Percentiles rank a stretch among this genome's conserved stretches.
These are phyloP conservation scores for Turritopsis rubra DNA, from an alignment of 30 jellyfish, hydroid and myxozoan genomes.

Conservation along the genomic window DNA sequence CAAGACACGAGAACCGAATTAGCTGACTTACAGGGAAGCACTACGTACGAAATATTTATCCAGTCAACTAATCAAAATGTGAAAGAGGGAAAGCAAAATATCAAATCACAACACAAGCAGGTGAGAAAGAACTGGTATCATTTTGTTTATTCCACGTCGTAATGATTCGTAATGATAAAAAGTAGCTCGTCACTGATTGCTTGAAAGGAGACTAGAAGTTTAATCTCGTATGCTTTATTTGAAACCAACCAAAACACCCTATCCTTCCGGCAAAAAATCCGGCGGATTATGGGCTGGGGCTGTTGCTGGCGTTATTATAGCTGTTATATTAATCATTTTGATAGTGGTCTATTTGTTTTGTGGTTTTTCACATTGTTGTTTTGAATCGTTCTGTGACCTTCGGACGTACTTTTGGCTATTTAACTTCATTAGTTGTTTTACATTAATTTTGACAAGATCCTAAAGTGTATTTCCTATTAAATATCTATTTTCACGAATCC, in stretches of 20 bases:
- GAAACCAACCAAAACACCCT: not conserved
- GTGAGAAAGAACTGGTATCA: too few relatives aligned
- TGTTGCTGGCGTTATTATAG: constrained; percentile 81
- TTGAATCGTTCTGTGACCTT: constrained; percentile 85
- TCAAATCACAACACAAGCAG: constrained; percentile 17
- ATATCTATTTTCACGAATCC: too few relatives aligned
- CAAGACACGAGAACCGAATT: constrained; percentile 14
- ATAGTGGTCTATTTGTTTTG: constrained; percentile 85
- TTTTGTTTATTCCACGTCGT: too few relatives aligned
- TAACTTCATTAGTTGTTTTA: too few relatives aligned
- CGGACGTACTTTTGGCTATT: too few relatives aligned
- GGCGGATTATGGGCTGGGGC: constrained; percentile 81
- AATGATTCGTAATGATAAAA: too few relatives aligned
- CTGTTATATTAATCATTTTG: constrained; percentile 58
- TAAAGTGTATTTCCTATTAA: too few relatives aligned
- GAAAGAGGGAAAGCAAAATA: constrained; percentile 14
- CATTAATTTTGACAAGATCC: too few relatives aligned
- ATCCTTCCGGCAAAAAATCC: not conserved
- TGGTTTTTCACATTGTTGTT: constrained; percentile 90
- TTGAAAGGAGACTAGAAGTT: too few relatives aligned
- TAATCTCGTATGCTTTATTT: too few relatives aligned
- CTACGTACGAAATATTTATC: constrained; percentile 8
- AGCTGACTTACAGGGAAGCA: not conserved
- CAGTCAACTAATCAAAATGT: constrained; percentile 22
- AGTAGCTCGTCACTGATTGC: too few relatives aligned